These are phyloP conservation scores for Notodonta dromedarius DNA, from an alignment of 2,888 invertebrate species.

Conservation along the genomic window DNA sequence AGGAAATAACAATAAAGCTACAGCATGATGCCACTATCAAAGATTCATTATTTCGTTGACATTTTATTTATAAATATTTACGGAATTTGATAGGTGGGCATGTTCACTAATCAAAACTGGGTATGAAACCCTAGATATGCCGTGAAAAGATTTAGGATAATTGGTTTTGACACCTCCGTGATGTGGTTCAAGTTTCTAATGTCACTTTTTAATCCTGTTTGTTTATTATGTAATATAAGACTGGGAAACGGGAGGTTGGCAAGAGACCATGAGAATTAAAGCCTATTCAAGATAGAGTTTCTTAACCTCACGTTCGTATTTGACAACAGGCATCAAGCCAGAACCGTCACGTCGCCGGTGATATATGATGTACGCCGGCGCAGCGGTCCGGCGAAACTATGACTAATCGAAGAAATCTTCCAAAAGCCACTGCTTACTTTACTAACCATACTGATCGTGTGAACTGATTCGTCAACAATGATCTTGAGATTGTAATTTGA, in stretches of 20 bases:
- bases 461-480: neutral
- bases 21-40: too few species aligned
- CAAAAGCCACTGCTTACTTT: neutral
- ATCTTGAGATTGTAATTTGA: neutral
- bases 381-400: constrained; percentile 22
- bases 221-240: neutral
- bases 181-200: neutral
- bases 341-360: neutral
- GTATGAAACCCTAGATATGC: constrained; percentile 12
- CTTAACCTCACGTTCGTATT: neutral
- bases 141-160: constrained; percentile 10
- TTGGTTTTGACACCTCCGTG: constrained; percentile 6
- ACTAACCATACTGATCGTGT: neutral
- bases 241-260: neutral
- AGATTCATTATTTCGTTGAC: too few species aligned
- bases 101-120: neutral
- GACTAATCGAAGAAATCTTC: constrained; percentile 36
- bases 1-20: too few species aligned
- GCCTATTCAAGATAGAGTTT: neutral
- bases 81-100: neutral
- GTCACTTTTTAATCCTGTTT: neutral
- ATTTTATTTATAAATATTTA: neutral
- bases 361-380: constrained; percentile 7
- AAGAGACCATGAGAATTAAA: too few species aligned
- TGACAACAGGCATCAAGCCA: neutral